phyloP scores from a whole-genome alignment of 2,113 vertebrate genomes.

The Gadus macrocephalus region DNA sequence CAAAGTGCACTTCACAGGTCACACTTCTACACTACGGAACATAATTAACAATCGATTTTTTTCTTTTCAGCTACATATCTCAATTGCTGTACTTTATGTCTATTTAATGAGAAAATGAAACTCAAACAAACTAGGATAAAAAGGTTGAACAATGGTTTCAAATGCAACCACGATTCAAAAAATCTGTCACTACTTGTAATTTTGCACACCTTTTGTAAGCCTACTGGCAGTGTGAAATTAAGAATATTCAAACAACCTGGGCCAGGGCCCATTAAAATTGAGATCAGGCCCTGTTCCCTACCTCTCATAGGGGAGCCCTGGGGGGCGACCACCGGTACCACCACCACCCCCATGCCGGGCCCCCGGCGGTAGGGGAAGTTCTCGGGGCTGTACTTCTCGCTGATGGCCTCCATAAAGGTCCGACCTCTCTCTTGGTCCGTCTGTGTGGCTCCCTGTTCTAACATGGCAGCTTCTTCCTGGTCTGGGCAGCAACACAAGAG shows the following conservation, averaged over 20 bases:
- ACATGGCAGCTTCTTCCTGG: conserved; percentile 32
- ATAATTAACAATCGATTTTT: no score
- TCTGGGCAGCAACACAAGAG: conserved; percentile 16
- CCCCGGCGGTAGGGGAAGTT: conserved; percentile 94
- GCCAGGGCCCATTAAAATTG: background rate
- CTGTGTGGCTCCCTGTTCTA: conserved; percentile 80
- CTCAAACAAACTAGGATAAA: no score
- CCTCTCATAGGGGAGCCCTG: conserved; percentile 98
- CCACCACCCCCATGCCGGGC: conserved; percentile 89
- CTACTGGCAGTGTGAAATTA: no score
- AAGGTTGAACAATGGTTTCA: no score
- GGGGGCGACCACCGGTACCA: conserved; percentile 72
- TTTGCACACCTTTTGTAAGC: no score
- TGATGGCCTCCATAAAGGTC: conserved; percentile 95
- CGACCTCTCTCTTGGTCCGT: conserved; percentile 73
- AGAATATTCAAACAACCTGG: background rate
- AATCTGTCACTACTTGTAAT: no score
- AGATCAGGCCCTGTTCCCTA: conserved; percentile 44
- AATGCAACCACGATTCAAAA: no score
- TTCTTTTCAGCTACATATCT: no score
- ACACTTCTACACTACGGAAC: no score
- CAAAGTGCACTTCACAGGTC: no score
- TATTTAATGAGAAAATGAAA: no score
- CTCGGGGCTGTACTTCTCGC: conserved; percentile 97
- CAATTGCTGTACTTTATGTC: no score